Percentiles rank a stretch among this genome's conserved stretches.
Evolutionary conservation across 23 tunicate genomes (phyloP).

Genomic region (Styela clava): DNA sequence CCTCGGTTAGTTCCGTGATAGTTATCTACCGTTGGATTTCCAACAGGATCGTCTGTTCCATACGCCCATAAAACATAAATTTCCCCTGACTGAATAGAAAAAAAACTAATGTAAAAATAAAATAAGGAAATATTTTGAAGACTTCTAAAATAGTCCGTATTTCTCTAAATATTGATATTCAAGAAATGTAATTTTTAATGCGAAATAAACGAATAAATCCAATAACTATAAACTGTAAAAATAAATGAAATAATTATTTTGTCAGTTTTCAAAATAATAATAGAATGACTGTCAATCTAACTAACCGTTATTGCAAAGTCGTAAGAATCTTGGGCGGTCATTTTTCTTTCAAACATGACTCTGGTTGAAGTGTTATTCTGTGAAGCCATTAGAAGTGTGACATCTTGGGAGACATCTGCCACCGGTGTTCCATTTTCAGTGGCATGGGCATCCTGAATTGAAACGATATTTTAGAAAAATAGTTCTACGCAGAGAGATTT

Average conservation of each 20-base stretch:
- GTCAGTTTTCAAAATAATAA: too few species aligned
- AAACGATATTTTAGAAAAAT: too few species aligned
- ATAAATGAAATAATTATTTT: too few species aligned
- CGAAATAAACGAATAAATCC: too few species aligned
- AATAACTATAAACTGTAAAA: too few species aligned
- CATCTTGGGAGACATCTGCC: background rate
- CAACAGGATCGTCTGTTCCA: background rate
- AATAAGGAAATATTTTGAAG: too few species aligned
- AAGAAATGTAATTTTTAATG: too few species aligned
- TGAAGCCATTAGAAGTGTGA: background rate
- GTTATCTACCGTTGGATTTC: background rate
- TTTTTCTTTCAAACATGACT: background rate
- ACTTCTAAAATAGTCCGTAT: too few species aligned
- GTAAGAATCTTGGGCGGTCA: background rate
- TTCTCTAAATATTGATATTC: too few species aligned
- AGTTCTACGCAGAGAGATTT: too few species aligned
- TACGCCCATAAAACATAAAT: background rate
- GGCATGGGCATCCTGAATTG: constrained; percentile 1
- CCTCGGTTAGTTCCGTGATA: background rate
- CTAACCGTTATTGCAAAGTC: constrained; percentile 6
- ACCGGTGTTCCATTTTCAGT: background rate
- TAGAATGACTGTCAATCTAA: too few species aligned
- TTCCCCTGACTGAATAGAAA: background rate
- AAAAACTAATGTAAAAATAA: too few species aligned
- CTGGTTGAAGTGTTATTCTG: background rate